Evolutionary conservation across 1,140 invertebrate genomes (phyloP), one percentile per base, ranked within the genome.

Genomic region (Tenebrio molitor): DNA sequence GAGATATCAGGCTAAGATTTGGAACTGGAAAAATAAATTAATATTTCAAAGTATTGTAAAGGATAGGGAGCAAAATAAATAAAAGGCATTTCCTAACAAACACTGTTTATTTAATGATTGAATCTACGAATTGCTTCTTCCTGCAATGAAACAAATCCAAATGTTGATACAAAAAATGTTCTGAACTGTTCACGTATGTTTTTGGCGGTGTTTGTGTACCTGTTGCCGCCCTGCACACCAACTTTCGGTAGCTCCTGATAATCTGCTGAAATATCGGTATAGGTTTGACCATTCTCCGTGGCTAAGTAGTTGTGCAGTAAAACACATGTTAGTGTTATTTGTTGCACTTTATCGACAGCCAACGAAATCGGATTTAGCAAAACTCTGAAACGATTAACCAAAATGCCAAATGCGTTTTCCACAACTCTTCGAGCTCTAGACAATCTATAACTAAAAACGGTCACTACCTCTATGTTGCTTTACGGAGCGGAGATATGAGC

Each of bases 81-180:
- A 33, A 33, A 33, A n/a, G n/a, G n/a, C 8, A 33, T 8, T 33
- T 33, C 3, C 29, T 4, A 33, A 33, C 8, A 3, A 33, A 33
- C 3, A 33, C 8, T 33, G 29, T 50, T 66, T 65, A 58, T 50
- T 8, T 0, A 50, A 34, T n/a, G n/a, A n/a, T n/a, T n/a, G n/a
- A n/a, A n/a, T n/a, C n/a, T n/a, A n/a, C n/a, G n/a, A n/a, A n/a
- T n/a, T n/a, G n/a, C n/a, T n/a, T 69, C 42, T 17, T 14, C 0
- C 8, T 33, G 1, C 67, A 41, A 69, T 25, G 67, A 66, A 25
- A 69, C 50, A 53, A 58, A 53, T 16, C 8, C 29, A 3, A 4
- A 8, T 4, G 29, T 3, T 33, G 29, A 33, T 4, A 4, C 8
- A 33, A 33, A 33, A 33, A 10, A 10, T 69, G 14, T 36, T 42